These are phyloP conservation scores for Erannis defoliaria DNA, from an alignment of 2,888 invertebrate species.

Conservation along the genomic window DNA sequence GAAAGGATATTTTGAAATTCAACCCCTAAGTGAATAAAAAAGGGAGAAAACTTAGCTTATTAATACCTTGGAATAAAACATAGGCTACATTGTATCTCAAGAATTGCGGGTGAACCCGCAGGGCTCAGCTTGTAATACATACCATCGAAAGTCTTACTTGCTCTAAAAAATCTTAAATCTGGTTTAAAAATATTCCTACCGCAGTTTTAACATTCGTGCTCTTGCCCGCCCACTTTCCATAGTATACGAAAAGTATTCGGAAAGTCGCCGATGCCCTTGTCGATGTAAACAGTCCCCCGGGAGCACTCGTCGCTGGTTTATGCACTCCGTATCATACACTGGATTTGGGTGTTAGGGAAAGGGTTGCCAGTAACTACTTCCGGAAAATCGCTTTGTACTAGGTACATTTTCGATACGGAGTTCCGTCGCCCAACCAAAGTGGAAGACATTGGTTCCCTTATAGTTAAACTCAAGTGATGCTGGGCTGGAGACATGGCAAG, in stretches of 20 bases:
- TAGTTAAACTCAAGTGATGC: no score
- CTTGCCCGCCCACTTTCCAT: constrained; percentile 12
- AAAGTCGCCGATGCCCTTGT: constrained; percentile 50
- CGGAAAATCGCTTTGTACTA: no score
- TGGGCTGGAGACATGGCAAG: no score
- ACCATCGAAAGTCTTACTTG: background rate
- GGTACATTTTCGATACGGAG: no score
- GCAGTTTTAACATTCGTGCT: constrained; percentile 23
- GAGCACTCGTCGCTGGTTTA: constrained; percentile 76
- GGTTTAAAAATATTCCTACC: background rate
- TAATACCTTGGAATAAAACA: no score
- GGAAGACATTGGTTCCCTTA: no score
- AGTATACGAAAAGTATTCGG: constrained; percentile 14
- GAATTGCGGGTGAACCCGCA: no score
- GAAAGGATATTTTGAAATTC: no score
- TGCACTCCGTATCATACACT: constrained; percentile 73
- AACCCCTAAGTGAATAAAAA: no score
- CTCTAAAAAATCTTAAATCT: background rate
- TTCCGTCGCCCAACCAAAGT: no score
- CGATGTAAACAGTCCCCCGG: constrained; percentile 73
- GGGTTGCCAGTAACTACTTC: constrained; percentile 30
- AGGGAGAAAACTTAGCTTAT: no score
- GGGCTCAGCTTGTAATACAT: background rate
- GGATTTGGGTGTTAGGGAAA: constrained; percentile 23
- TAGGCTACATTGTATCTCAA: no score